Percentiles rank a stretch among this genome's conserved stretches.
Evolutionary conservation across 2,113 vertebrate genomes (phyloP).

Genomic region (Notarius lentiginosus): DNA sequence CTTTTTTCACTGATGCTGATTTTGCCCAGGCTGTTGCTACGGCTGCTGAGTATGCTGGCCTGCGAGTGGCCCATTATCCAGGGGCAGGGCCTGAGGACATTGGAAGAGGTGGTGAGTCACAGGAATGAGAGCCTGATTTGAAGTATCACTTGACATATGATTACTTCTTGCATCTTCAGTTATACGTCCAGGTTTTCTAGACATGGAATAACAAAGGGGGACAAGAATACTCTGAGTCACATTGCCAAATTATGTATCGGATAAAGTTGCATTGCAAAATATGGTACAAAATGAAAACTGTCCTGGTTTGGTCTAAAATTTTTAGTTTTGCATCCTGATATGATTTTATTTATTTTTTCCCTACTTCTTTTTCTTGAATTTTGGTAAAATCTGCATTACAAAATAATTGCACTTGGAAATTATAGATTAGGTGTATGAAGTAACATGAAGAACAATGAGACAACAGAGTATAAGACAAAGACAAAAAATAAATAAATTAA

Average conservation of each 20-base stretch:
- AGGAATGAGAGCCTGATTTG: conserved; percentile 55
- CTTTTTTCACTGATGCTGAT: conserved; percentile 95
- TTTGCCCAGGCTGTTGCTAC: conserved; percentile 97
- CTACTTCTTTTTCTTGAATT: too few species aligned
- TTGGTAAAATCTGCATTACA: too few species aligned
- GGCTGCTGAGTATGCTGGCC: conserved; percentile 91
- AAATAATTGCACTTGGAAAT: too few species aligned
- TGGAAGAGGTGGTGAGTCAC: conserved; percentile 37
- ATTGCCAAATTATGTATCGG: not conserved
- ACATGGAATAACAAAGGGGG: not conserved
- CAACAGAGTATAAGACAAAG: too few species aligned
- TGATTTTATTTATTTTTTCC: not conserved
- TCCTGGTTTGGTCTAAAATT: too few species aligned
- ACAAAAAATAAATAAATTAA: too few species aligned
- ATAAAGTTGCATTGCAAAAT: not conserved
- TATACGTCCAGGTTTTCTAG: not conserved
- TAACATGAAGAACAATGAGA: too few species aligned
- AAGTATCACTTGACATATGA: conserved; percentile 1
- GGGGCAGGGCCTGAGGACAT: conserved; percentile 62
- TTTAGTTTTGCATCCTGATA: not conserved
- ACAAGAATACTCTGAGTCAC: not conserved
- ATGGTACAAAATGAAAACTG: not conserved
- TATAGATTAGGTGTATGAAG: too few species aligned
- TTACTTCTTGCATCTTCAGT: not conserved
- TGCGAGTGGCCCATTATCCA: conserved; percentile 87